Percentiles rank a stretch among this genome's conserved stretches.
Conservation (phyloP, 2,888 invertebrate genomes). For the Loripinus fragilis region DNA sequence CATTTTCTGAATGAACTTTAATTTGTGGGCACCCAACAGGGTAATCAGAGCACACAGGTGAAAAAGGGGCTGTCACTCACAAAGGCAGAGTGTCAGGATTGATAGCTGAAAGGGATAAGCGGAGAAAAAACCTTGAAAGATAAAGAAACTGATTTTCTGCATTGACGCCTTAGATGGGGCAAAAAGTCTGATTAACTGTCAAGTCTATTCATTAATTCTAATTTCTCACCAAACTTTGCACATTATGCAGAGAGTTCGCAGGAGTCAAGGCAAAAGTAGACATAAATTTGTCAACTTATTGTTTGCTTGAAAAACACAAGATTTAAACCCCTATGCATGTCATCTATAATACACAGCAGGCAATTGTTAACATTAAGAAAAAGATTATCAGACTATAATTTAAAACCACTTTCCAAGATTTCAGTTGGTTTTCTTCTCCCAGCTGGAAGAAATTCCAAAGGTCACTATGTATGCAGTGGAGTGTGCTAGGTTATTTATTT, state of each 20-base stretch:
- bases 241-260: not conserved
- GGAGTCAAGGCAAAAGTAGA: slow-evolving; percentile 1
- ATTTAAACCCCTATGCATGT: no score
- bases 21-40: slow-evolving; percentile 9
- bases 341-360: no score
- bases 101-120: slow-evolving; percentile 1
- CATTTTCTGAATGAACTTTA: slow-evolving; percentile 20
- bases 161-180: slow-evolving; percentile 5
- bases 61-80: not conserved
- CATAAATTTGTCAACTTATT: no score
- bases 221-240: slow-evolving; percentile 11
- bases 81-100: slow-evolving; percentile 3
- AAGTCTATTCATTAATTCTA: slow-evolving; percentile 7
- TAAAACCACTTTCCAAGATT: no score
- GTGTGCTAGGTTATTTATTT: no score
- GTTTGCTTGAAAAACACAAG: not conserved
- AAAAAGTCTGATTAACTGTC: not conserved
- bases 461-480: no score
- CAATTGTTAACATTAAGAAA: no score
- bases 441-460: no score
- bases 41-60: not conserved
- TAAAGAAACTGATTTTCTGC: not conserved
- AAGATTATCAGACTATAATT: no score
- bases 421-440: no score
- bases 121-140: slow-evolving; percentile 1